Base-by-base conservation (phyloP, 2,113 vertebrate genomes). In the Mellivora capensis region DNA sequence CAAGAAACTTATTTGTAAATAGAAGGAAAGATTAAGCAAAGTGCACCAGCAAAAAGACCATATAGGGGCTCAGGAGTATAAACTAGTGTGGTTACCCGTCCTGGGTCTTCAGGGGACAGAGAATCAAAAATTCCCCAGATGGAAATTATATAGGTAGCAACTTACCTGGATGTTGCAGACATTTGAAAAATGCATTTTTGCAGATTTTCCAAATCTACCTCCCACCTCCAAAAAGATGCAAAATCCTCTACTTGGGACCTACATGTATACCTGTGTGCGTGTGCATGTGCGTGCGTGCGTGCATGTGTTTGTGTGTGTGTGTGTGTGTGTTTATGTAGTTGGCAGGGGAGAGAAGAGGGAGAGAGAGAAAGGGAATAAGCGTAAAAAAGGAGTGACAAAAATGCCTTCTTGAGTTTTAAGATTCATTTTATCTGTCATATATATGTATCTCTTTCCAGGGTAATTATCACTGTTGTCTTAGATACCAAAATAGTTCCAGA, bases 1-100 rank as follows among this genome's bases (percentile, higher is more conserved):
- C 91, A 96, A 96, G 96, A 95, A 97, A 98, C 91, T 97, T 98
- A 81, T 95, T 93, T 96, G 93, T 95, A 98, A 97, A 96, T 96
- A 90, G 82, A 97, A 96, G 90, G 61, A 91, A 97, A 34, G 87
- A 96, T 87, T 93, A 62, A 67, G 87, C 23, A 87, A 94, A 96
- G 83, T 57, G 6, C 44, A 54, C 14, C 25, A 44, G 61, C 83
- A 81, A 64, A 27, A 74, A 91, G 83, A 76, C 69, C 84, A 85
- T 88, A 72, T 31, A 89, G 87, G 81, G 71, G 39, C 29, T 92
- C 15, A 18, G 0, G 84, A 62, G n/a, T 14, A 91, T 25, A 42
- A 87, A 94, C 49, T 0, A 0, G 2, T 21, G 44, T 69, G 44
- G 44, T 95, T 84, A 67, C 44, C 89, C 0, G 0, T 57, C 79